phyloP scores from a whole-genome alignment of 2,888 invertebrate species.

The Dasysyrphus tricinctus region DNA sequence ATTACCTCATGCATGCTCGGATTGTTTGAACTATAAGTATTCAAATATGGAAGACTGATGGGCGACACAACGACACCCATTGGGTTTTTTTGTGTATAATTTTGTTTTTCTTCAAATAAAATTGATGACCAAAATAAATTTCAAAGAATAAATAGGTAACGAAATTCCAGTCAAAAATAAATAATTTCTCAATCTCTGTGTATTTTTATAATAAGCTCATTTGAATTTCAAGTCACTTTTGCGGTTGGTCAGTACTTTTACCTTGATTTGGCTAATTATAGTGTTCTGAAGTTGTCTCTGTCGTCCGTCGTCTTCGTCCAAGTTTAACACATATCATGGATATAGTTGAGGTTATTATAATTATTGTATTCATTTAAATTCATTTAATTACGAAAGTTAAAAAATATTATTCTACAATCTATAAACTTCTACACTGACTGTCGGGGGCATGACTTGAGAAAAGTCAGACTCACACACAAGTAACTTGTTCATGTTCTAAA shows the following conservation, averaged over 20 bases:
- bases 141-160: conserved; percentile 19
- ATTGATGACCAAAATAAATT: conserved; percentile 60
- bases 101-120: conserved; percentile 4
- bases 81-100: neutral
- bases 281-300: neutral
- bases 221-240: conserved; percentile 42
- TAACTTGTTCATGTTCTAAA: conserved; percentile 62
- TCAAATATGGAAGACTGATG: conserved; percentile 51
- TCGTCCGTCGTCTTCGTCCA: neutral
- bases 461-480: conserved; percentile 19
- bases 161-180: conserved; percentile 35
- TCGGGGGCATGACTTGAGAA: conserved; percentile 27
- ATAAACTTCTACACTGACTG: neutral
- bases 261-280: conserved; percentile 20
- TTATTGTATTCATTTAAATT: conserved; percentile 56
- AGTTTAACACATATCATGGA: conserved; percentile 25
- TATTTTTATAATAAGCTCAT: conserved; percentile 17
- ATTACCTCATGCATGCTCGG: conserved; percentile 65
- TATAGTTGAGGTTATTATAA: neutral
- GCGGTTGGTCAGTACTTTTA: conserved; percentile 38
- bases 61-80: neutral
- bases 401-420: conserved; percentile 28
- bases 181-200: conserved; percentile 26
- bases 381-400: conserved; percentile 55
- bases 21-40: conserved; percentile 23